Percentiles rank a stretch among this genome's conserved stretches.
Conservation (phyloP, 2,888 invertebrate species). For the Dendrolimus houi region DNA sequence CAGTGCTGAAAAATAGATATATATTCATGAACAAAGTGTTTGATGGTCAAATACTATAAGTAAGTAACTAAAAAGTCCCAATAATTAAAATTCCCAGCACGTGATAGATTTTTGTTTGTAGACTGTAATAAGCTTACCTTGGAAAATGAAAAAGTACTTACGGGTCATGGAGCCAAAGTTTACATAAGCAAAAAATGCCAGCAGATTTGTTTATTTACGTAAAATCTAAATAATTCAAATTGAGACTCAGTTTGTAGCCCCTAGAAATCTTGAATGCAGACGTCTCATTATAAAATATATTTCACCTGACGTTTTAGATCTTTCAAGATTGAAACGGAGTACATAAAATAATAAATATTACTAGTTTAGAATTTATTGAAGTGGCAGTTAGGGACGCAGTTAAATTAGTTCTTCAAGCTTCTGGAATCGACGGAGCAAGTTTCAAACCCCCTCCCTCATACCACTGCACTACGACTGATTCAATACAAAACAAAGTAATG, state of each 20-base stretch:
- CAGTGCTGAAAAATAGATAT: too few species aligned
- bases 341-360: constrained; percentile 24
- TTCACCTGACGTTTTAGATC: constrained; percentile 7
- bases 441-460: constrained; percentile 25
- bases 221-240: neutral
- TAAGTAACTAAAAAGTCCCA: too few species aligned
- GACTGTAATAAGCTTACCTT: too few species aligned
- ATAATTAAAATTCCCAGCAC: too few species aligned
- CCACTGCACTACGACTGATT: constrained; percentile 11
- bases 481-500: neutral
- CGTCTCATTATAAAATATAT: neutral
- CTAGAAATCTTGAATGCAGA: neutral
- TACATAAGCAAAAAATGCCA: too few species aligned
- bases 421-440: constrained; percentile 66
- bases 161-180: too few species aligned
- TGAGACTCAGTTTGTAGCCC: neutral
- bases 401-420: constrained; percentile 72
- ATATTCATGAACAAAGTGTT: too few species aligned
- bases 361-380: constrained; percentile 61
- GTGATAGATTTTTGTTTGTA: too few species aligned
- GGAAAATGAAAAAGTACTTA: too few species aligned
- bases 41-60: too few species aligned
- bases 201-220: too few species aligned
- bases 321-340: constrained; percentile 18
- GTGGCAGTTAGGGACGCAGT: constrained; percentile 65